Evolutionary conservation across 1,140 invertebrate genomes (phyloP).

Genomic region (Tyrophagus putrescentiae): DNA sequence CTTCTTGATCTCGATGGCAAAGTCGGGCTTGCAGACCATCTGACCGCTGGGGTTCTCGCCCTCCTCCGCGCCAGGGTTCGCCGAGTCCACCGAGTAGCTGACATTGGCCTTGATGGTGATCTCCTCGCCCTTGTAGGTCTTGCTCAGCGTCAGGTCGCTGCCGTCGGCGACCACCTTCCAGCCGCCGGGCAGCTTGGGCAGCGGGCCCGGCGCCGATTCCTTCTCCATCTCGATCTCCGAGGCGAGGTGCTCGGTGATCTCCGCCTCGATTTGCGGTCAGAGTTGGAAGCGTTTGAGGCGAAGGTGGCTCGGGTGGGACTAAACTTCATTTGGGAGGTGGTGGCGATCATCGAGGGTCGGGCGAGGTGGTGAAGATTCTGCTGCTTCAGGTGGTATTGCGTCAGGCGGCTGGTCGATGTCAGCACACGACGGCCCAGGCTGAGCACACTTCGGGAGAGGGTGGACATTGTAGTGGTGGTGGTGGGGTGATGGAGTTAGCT

Average conservation of each 20-base stretch:
- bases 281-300: slow-evolving; percentile 5
- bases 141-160: slow-evolving; percentile 58
- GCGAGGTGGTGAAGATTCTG: not conserved
- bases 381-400: not conserved
- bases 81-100: slow-evolving; percentile 72
- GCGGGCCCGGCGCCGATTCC: not conserved
- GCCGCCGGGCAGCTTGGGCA: slow-evolving; percentile 49
- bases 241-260: not conserved
- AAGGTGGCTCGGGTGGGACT: not conserved
- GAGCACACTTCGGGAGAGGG: not conserved
- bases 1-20: slow-evolving; percentile 61
- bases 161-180: slow-evolving; percentile 58
- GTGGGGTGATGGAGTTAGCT: too few species aligned
- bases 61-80: slow-evolving; percentile 51
- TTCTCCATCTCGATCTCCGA: slow-evolving; percentile 17
- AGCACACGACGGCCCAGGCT: not conserved
- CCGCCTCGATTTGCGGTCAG: slow-evolving; percentile 3
- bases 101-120: slow-evolving; percentile 68
- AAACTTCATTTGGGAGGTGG: not conserved
- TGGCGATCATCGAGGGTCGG: not conserved
- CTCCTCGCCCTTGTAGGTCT: slow-evolving; percentile 56
- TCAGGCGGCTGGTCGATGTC: not conserved
- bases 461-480: not conserved
- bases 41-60: slow-evolving; percentile 28
- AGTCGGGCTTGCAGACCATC: slow-evolving; percentile 49